phyloP scores from a whole-genome alignment of 1,140 invertebrate species.

The Neodiprion pinetum region DNA sequence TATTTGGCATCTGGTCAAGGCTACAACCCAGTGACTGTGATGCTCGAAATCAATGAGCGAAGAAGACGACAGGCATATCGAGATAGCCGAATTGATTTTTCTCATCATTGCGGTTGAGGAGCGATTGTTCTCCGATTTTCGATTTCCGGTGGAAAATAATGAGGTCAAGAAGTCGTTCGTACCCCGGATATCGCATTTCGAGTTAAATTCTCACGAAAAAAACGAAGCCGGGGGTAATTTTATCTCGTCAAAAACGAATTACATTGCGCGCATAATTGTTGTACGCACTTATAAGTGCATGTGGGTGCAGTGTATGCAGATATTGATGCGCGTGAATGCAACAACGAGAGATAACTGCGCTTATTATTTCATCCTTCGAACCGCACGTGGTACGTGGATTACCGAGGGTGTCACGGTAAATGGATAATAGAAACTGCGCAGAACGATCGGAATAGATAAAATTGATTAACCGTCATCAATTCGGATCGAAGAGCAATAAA shows the following conservation, averaged over 20 bases:
- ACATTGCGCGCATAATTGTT: too few relatives aligned
- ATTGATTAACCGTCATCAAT: constrained; percentile 16
- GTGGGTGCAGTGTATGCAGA: too few relatives aligned
- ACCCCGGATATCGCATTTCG: neutral
- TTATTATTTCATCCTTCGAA: too few relatives aligned
- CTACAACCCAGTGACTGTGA: constrained; percentile 50
- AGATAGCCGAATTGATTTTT: neutral
- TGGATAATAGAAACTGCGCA: neutral
- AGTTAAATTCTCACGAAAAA: too few relatives aligned
- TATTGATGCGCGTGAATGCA: too few relatives aligned
- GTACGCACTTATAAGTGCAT: too few relatives aligned
- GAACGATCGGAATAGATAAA: constrained; percentile 5
- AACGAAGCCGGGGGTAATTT: too few relatives aligned
- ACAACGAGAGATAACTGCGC: too few relatives aligned
- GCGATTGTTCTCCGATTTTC: constrained; percentile 40
- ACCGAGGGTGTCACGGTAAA: neutral
- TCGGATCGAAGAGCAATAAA: constrained; percentile 11
- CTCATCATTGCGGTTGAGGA: constrained; percentile 7
- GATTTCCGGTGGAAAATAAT: constrained; percentile 18
- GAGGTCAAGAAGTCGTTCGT: constrained; percentile 8
- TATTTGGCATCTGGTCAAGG: constrained; percentile 58
- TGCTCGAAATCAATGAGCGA: neutral
- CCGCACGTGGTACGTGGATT: constrained; percentile 9
- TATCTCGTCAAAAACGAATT: too few relatives aligned
- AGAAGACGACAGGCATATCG: neutral